Percentiles rank a stretch among this genome's conserved stretches.
Evolutionary conservation across 1,140 invertebrate species (phyloP).

Genomic region (Berghia stephanieae): DNA sequence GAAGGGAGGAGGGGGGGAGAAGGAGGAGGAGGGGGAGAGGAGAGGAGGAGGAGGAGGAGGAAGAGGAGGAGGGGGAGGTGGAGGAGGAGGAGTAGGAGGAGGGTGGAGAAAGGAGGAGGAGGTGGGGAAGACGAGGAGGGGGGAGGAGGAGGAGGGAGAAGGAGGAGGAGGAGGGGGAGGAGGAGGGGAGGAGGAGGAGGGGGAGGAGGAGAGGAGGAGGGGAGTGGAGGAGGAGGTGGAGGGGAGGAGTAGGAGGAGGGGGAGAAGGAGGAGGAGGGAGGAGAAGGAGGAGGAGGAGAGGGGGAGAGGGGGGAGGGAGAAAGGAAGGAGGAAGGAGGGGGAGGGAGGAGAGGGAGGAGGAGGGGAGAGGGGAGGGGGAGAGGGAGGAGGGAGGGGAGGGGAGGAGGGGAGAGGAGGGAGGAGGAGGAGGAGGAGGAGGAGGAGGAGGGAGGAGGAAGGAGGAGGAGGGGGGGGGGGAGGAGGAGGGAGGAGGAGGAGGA

Average conservation of each 20-base stretch:
- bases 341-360: neutral
- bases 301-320: neutral
- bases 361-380: neutral
- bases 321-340: neutral
- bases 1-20: constrained; percentile 12
- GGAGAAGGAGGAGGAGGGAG: too few relatives aligned
- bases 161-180: neutral
- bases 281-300: too few relatives aligned
- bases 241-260: neutral
- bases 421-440: too few relatives aligned
- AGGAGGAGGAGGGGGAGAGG: neutral
- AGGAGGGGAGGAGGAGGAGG: neutral
- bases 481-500: neutral
- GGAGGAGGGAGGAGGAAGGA: too few relatives aligned
- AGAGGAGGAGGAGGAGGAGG: neutral
- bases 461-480: too few relatives aligned
- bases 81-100: neutral
- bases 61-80: neutral
- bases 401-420: too few relatives aligned
- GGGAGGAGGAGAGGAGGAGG: too few relatives aligned
- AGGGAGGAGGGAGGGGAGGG: too few relatives aligned
- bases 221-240: neutral
- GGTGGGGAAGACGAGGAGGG: neutral
- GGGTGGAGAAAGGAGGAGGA: neutral
- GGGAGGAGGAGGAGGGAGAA: neutral